phyloP scores from a whole-genome alignment of 2,888 invertebrate genomes.

The Oligia fasciuncula region DNA sequence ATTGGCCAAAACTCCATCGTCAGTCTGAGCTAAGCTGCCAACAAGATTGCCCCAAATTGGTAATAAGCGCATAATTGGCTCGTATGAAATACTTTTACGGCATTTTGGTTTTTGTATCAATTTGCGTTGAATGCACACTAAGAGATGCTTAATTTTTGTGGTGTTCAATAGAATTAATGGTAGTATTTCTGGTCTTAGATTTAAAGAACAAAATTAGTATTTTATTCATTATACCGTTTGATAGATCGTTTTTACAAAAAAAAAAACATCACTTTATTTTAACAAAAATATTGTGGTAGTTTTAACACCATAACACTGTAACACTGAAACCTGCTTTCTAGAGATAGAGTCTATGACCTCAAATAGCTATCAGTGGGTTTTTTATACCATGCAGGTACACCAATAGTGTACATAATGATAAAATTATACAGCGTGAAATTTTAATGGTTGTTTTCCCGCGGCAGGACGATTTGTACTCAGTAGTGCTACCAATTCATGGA shows the following conservation, averaged over 20 bases:
- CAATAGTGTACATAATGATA: constrained; percentile 25
- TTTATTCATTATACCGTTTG: constrained; percentile 46
- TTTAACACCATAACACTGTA: constrained; percentile 12
- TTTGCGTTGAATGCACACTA: constrained; percentile 5
- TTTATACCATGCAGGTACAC: constrained; percentile 28
- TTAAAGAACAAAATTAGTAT: constrained; percentile 47
- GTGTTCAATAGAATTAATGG: constrained; percentile 34
- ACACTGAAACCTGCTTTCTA: constrained; percentile 51
- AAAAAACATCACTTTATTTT: constrained; percentile 26
- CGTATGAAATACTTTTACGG: constrained; percentile 26
- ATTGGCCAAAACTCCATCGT: constrained; percentile 26
- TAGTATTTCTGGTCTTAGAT: constrained; percentile 44
- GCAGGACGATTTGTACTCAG: no score
- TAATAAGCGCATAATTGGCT: constrained; percentile 36
- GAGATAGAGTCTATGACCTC: constrained; percentile 58
- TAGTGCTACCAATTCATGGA: no score
- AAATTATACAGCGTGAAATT: neutral
- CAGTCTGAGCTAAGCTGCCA: constrained; percentile 21
- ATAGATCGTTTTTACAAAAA: constrained; percentile 33
- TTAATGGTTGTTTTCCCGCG: no score
- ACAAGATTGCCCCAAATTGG: constrained; percentile 44
- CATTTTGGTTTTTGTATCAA: constrained; percentile 9
- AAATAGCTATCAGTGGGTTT: constrained; percentile 47
- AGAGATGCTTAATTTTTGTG: neutral
- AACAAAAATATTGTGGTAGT: constrained; percentile 23